Evolutionary conservation across 2,888 invertebrate species (phyloP).

Genomic region (Ctena decussata): DNA sequence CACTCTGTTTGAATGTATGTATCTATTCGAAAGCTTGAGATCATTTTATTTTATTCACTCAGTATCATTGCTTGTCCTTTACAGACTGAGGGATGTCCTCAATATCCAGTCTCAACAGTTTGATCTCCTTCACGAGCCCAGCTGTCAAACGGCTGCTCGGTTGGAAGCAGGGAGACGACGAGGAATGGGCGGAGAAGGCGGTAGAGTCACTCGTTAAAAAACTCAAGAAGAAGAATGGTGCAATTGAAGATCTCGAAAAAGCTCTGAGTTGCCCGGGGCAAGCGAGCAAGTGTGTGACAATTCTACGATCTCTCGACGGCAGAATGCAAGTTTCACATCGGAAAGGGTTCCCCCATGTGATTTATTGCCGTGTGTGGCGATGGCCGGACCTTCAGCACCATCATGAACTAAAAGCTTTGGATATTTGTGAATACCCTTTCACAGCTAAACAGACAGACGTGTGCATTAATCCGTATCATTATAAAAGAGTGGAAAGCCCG

Average conservation of each 20-base stretch:
- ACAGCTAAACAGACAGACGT: constrained; percentile 99
- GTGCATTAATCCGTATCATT: constrained; percentile 99
- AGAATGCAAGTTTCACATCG: constrained; percentile 98
- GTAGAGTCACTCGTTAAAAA: constrained; percentile 99
- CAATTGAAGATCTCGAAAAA: constrained; percentile 97
- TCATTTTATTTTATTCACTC: too few species aligned
- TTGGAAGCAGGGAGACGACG: constrained; percentile 99
- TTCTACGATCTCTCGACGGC: constrained; percentile 98
- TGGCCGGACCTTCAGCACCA: constrained; percentile 99
- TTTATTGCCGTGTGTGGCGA: constrained; percentile 99
- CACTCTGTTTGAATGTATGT: too few species aligned
- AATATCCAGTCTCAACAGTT: constrained; percentile 93
- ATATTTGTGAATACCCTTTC: constrained; percentile 98
- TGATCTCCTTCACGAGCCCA: constrained; percentile 97
- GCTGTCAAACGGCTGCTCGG: too few species aligned
- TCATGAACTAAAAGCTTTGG: constrained; percentile 98
- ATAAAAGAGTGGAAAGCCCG: constrained; percentile 98
- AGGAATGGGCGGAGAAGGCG: constrained; percentile 99
- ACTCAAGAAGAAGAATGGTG: constrained; percentile 97
- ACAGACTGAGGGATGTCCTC: constrained; percentile 77
- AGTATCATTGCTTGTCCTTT: too few species aligned
- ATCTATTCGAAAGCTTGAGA: too few species aligned
- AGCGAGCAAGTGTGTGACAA: constrained; percentile 98
- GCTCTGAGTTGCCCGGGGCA: too few species aligned
- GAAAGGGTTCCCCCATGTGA: constrained; percentile 99